Evolutionary conservation across 2,888 invertebrate genomes (phyloP), one percentile per base, ranked within the genome.

Genomic region (Thecophora atra): DNA sequence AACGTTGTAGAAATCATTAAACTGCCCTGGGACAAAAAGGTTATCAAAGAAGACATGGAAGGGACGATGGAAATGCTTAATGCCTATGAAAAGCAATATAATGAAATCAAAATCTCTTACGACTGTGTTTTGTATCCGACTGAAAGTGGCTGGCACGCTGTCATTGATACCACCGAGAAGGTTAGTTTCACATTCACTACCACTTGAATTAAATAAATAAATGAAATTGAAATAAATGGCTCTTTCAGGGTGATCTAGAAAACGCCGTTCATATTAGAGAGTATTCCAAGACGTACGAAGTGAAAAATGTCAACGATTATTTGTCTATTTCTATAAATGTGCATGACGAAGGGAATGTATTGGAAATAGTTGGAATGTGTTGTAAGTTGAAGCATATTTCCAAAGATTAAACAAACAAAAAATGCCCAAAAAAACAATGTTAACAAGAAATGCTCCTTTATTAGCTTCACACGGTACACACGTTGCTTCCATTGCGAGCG

Each of bases 381-480:
- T 96, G 97, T 97, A 88, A 91, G 94, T 80, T 60, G n/a, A 60
- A 28, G 4, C 6, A 8, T 60, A 3, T 26, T 3, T 17, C 60
- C 17, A 8, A n/a, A 6, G 17, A 47, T 8, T 47, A 47, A n/a
- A 42, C 19, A 37, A 37, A 37, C 11, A 37, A 37, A 37, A 8
- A 37, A n/a, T 54, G 21, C 3, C 1, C 21, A 5, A 5, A n/a
- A 8, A 3, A 11, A 3, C 11, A 8, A 54, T 7, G 19, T 6
- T 54, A 21, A 21, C 58, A 65, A 60, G 13, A 19, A 24, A 28
- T 63, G 58, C 42, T 52, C 68, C 65, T 30, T 73, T 87, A 88
- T 24, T 83, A 96, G 97, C 97, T 15, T 92, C 95, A 68, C 99
- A 99, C 86, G 99, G 98, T 30, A 98, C 98, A 0, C 99, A 99